phyloP scores from a whole-genome alignment of 2,797 vertebrate genomes.

The Gambelia wislizenii region DNA sequence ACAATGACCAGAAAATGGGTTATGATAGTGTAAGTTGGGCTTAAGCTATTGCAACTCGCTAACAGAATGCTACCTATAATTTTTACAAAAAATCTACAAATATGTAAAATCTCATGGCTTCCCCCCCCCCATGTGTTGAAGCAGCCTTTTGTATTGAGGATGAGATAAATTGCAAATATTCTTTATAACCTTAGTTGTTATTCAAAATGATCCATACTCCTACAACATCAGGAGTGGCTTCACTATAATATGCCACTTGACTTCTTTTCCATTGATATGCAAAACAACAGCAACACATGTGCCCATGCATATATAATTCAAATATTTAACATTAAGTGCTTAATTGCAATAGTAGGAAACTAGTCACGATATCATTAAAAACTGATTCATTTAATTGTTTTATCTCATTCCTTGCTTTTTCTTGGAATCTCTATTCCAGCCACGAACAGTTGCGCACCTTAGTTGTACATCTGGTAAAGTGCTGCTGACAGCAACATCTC shows the following conservation, averaged over 20 bases:
- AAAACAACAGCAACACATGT: not conserved
- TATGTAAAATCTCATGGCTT: too few species aligned
- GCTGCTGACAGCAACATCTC: constrained; percentile 70
- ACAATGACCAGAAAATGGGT: too few species aligned
- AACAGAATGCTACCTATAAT: too few species aligned
- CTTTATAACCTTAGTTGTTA: not conserved
- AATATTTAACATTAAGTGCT: constrained; percentile 54
- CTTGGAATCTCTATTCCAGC: constrained; percentile 62
- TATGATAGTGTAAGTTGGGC: too few species aligned
- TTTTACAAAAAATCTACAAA: too few species aligned
- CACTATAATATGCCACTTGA: not conserved
- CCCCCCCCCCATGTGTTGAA: too few species aligned
- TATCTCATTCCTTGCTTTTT: constrained; percentile 46
- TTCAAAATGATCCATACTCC: not conserved
- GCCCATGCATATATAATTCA: constrained; percentile 46
- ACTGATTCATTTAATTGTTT: constrained; percentile 54
- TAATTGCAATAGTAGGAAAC: constrained; percentile 53
- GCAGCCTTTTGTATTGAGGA: too few species aligned
- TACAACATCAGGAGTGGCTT: not conserved
- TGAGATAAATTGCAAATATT: too few species aligned
- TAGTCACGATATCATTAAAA: constrained; percentile 56
- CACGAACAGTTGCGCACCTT: constrained; percentile 55
- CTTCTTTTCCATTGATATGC: constrained; percentile 28
- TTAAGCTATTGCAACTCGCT: too few species aligned
- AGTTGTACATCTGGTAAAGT: constrained; percentile 68